Percentiles rank a stretch among this genome's conserved stretches.
phyloP scores from a whole-genome alignment of 2,888 invertebrate species.

The Physocephala rufipes region DNA sequence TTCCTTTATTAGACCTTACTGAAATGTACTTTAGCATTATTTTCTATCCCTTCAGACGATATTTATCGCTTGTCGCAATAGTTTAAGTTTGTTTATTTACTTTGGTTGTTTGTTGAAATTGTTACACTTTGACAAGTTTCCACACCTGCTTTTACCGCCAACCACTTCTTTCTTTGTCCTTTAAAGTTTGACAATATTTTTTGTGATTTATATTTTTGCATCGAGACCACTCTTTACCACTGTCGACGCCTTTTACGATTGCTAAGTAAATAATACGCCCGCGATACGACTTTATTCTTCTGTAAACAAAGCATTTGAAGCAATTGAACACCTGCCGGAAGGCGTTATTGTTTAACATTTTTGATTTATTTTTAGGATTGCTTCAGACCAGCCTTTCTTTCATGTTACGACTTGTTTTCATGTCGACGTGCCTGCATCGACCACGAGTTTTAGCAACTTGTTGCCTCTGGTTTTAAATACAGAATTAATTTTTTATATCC shows the following conservation, averaged over 20 bases:
- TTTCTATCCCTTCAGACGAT: background rate
- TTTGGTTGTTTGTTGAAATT: conserved; percentile 20
- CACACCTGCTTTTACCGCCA: conserved; percentile 20
- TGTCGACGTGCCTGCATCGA: background rate
- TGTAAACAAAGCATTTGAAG: too few species aligned
- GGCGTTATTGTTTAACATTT: background rate
- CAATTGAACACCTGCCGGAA: conserved; percentile 5
- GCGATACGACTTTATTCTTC: too few species aligned
- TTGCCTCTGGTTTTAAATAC: conserved; percentile 3
- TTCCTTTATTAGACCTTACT: too few species aligned
- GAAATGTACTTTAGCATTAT: too few species aligned
- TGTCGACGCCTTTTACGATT: too few species aligned
- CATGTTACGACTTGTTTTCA: too few species aligned
- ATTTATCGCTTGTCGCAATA: conserved; percentile 18
- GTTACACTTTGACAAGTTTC: conserved; percentile 25
- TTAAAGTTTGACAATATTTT: background rate
- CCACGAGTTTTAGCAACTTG: conserved; percentile 7
- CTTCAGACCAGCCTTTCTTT: too few species aligned
- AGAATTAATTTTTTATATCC: background rate
- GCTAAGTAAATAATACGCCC: too few species aligned
- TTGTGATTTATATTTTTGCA: too few species aligned
- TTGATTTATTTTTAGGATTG: too few species aligned
- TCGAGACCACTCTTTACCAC: too few species aligned
- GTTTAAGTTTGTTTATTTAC: conserved; percentile 11
- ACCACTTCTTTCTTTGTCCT: background rate